Evolutionary conservation across 2,888 invertebrate species (phyloP).

Genomic region (Dorcus parallelipipedus): DNA sequence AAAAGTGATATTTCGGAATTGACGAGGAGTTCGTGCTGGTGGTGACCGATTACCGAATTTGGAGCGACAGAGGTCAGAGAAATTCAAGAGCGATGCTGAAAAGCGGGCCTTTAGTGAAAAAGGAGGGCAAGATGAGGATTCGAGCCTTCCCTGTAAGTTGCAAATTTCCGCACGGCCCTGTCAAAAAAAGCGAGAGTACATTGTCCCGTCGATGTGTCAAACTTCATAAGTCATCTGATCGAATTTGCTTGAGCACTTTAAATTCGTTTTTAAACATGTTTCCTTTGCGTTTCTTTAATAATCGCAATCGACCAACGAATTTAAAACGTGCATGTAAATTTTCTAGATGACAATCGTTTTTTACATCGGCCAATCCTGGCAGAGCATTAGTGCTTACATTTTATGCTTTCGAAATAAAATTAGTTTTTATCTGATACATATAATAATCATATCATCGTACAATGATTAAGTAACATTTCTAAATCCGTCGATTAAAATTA

Average conservation of each 20-base stretch:
- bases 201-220: slow-evolving; percentile 12
- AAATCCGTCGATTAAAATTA: no score
- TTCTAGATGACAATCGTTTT: no score
- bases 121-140: slow-evolving; percentile 96
- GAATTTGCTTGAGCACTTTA: no score
- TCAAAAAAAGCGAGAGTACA: slow-evolving; percentile 7
- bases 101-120: slow-evolving; percentile 74
- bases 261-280: no score
- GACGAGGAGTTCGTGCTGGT: slow-evolving; percentile 26
- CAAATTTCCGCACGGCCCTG: slow-evolving; percentile 2
- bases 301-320: no score
- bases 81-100: slow-evolving; percentile 59
- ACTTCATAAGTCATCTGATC: background rate
- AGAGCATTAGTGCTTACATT: no score
- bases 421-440: no score
- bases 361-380: no score
- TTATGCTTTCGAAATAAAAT: no score
- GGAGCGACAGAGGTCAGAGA: slow-evolving; percentile 28
- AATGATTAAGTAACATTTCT: no score
- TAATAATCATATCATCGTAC: no score
- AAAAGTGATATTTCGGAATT: slow-evolving; percentile 29
- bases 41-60: slow-evolving; percentile 35
- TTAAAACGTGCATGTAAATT: no score
- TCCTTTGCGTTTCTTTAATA: background rate
- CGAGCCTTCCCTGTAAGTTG: slow-evolving; percentile 94